Evolutionary conservation across 2,888 invertebrate species (phyloP).

Genomic region (Lithophane ornitopus): DNA sequence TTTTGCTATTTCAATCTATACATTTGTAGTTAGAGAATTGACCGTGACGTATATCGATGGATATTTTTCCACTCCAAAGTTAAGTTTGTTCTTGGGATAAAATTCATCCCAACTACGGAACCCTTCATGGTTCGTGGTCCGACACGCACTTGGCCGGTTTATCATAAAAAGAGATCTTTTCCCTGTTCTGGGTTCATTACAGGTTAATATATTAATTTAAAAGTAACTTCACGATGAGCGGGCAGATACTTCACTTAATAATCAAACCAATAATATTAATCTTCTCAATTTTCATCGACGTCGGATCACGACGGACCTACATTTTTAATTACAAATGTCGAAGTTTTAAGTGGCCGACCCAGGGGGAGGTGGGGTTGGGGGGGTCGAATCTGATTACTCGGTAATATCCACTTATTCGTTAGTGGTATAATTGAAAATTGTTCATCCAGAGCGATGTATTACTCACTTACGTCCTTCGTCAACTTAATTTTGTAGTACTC

Average conservation of each 20-base stretch:
- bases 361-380: not conserved
- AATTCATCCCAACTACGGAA: no score
- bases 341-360: conserved; percentile 39
- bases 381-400: conserved; percentile 36
- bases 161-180: not conserved
- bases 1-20: no score
- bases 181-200: not conserved
- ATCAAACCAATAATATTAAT: conserved; percentile 38
- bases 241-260: conserved; percentile 27
- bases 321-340: conserved; percentile 54
- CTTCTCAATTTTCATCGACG: conserved; percentile 16
- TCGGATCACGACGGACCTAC: conserved; percentile 14
- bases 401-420: conserved; percentile 50
- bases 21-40: no score
- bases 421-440: conserved; percentile 42
- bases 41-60: no score
- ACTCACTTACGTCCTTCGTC: conserved; percentile 25
- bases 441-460: conserved; percentile 3
- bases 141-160: no score
- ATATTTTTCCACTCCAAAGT: no score
- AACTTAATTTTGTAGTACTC: conserved; percentile 19
- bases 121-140: no score
- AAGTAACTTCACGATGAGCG: not conserved
- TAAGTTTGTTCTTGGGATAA: no score
- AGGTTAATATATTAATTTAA: conserved; percentile 31